Percentiles rank a stretch among this genome's conserved stretches.
phyloP scores from a whole-genome alignment of 2,113 vertebrate species.

The Isurus oxyrinchus region DNA sequence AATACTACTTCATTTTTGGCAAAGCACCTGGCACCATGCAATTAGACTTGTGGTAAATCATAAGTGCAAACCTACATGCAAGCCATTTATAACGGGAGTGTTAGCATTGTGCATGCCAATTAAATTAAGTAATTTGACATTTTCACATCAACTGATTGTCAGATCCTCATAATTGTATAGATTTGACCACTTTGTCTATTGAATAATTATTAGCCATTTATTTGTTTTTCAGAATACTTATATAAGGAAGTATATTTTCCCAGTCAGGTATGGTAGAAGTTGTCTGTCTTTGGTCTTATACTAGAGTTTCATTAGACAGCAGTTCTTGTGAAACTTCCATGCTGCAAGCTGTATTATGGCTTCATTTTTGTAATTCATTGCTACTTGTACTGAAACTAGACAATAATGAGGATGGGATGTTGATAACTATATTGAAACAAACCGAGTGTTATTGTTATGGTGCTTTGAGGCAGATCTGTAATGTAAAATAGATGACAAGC shows the following conservation, averaged over 20 bases:
- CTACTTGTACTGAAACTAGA: not conserved
- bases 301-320: not conserved
- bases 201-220: not conserved
- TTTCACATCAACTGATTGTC: not conserved
- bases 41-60: constrained; percentile 12
- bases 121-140: not conserved
- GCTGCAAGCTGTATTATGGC: not conserved
- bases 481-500: not conserved
- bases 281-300: not conserved
- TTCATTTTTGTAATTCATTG: not conserved
- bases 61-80: not conserved
- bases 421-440: not conserved
- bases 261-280: not conserved
- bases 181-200: not conserved
- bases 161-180: not conserved
- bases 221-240: not conserved
- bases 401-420: not conserved
- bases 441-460: not conserved
- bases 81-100: not conserved
- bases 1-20: not conserved
- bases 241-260: not conserved
- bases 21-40: not conserved
- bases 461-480: not conserved
- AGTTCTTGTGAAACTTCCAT: not conserved
- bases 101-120: not conserved